Percentiles rank a stretch among this genome's conserved stretches.
These are phyloP conservation scores for Tenthredo notha DNA, from an alignment of 2,888 invertebrate genomes.

Conservation along the genomic window DNA sequence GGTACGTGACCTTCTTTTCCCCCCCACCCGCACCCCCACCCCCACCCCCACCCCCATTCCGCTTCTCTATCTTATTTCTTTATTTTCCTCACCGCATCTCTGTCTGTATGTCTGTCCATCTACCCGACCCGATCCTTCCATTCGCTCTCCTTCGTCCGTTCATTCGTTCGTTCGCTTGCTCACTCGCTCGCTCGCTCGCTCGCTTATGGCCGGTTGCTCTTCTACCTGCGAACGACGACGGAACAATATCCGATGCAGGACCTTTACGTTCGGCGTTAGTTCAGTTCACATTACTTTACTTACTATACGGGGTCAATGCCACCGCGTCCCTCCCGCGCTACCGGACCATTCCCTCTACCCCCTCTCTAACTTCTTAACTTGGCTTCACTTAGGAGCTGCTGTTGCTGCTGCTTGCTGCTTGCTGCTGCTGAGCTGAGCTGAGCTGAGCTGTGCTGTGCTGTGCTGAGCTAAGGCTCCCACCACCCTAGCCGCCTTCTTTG, in stretches of 20 bases:
- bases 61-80: background rate
- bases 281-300: slow-evolving; percentile 75
- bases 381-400: slow-evolving; percentile 39
- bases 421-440: background rate
- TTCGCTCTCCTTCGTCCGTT: background rate
- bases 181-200: background rate
- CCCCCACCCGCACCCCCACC: background rate
- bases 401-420: background rate
- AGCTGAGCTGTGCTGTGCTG: background rate
- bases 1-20: slow-evolving; percentile 43
- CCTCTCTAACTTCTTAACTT: slow-evolving; percentile 10
- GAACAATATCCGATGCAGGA: slow-evolving; percentile 65
- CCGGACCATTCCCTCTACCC: slow-evolving; percentile 65
- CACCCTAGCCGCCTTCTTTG: slow-evolving; percentile 25
- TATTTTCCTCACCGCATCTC: slow-evolving; percentile 5
- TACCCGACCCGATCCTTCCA: slow-evolving; percentile 32
- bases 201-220: slow-evolving; percentile 1
- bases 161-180: background rate
- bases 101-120: slow-evolving; percentile 23
- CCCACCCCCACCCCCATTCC: background rate
- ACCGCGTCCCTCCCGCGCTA: slow-evolving; percentile 72
- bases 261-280: slow-evolving; percentile 68
- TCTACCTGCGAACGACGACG: slow-evolving; percentile 47
- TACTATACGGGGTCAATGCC: slow-evolving; percentile 76
- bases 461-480: slow-evolving; percentile 15